Evolutionary conservation across 2,113 vertebrate species (phyloP).

Genomic region (Neoarius graeffei): DNA sequence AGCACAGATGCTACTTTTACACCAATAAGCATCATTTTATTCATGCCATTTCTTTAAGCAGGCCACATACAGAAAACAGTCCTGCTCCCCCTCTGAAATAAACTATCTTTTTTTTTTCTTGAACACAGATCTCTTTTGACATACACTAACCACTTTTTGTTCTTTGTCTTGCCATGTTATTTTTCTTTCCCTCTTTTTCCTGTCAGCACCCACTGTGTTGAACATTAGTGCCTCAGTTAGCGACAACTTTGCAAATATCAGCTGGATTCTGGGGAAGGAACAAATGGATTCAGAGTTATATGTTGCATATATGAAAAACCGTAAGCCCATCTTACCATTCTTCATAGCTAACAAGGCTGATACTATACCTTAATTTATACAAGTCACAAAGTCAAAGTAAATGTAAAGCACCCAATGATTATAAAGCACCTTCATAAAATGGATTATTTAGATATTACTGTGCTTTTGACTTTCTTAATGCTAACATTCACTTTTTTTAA

Average conservation of each 20-base stretch:
- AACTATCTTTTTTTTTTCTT: constrained; percentile 25
- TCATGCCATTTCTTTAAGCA: not conserved
- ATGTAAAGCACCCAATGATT: not conserved
- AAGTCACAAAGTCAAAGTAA: not conserved
- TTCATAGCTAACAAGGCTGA: constrained; percentile 10
- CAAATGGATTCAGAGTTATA: constrained; percentile 64
- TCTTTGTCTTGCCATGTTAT: constrained; percentile 46
- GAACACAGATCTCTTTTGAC: constrained; percentile 35
- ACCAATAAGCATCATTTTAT: constrained; percentile 27
- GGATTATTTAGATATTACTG: not conserved
- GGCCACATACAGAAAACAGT: constrained; percentile 16
- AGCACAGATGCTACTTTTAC: constrained; percentile 10
- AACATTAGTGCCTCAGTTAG: constrained; percentile 69
- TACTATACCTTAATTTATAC: not conserved
- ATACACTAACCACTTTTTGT: constrained; percentile 61
- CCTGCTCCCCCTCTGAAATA: not conserved
- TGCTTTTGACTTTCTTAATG: not conserved
- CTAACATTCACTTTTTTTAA: not conserved
- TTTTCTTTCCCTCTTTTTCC: constrained; percentile 38
- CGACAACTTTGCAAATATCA: constrained; percentile 73
- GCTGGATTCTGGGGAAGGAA: constrained; percentile 66
- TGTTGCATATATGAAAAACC: constrained; percentile 68
- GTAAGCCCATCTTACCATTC: constrained; percentile 60
- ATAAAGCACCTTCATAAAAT: not conserved
- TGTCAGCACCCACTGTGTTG: constrained; percentile 54